phyloP scores from a whole-genome alignment of 2,888 invertebrate genomes.

The Bembecia ichneumoniformis region DNA sequence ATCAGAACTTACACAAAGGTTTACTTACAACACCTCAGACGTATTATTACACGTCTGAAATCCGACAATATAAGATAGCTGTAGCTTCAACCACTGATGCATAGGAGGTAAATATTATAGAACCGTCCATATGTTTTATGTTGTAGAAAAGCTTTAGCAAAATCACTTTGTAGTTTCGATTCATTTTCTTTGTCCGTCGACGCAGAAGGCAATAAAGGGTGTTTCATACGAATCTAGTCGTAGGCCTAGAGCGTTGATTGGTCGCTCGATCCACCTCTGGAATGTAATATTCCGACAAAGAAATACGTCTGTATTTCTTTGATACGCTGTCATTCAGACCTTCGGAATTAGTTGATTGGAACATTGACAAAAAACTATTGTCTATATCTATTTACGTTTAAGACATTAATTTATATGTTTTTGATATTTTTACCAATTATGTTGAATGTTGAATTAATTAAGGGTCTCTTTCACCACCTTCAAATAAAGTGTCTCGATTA shows the following conservation, averaged over 20 bases:
- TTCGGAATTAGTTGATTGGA: background rate
- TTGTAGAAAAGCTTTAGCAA: background rate
- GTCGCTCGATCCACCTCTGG: background rate
- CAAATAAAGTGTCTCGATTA: too few species aligned
- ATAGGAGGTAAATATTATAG: too few species aligned
- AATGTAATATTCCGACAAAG: background rate
- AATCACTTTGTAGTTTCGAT: conserved; percentile 21
- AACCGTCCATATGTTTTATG: background rate
- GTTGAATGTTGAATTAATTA: too few species aligned
- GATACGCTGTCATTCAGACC: background rate
- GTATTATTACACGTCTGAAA: too few species aligned
- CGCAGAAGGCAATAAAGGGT: conserved; percentile 51
- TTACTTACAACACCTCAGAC: too few species aligned
- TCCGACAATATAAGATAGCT: too few species aligned
- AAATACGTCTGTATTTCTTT: background rate
- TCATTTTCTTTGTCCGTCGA: conserved; percentile 47
- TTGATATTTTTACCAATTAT: too few species aligned
- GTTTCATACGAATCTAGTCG: conserved; percentile 2
- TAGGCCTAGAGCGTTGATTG: conserved; percentile 1
- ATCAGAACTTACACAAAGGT: too few species aligned
- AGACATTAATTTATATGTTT: too few species aligned
- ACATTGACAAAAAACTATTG: background rate
- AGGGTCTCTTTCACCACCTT: too few species aligned
- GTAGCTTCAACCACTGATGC: too few species aligned
- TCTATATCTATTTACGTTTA: too few species aligned